Evolutionary conservation across 1,140 invertebrate genomes (phyloP).

Genomic region (Ephestia elutella): DNA sequence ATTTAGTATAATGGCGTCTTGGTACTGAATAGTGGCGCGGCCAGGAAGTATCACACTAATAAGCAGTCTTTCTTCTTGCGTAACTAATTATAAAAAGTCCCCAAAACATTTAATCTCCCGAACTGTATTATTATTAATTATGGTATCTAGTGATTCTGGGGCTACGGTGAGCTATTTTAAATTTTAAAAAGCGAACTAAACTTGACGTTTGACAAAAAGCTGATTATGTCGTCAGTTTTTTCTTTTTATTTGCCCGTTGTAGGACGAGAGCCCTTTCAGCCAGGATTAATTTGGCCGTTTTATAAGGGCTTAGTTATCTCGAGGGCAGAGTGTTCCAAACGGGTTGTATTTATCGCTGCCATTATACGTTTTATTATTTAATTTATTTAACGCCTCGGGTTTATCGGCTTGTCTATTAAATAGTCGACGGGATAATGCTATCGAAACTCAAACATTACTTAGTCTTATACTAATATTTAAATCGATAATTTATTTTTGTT

Average conservation of each 20-base stretch:
- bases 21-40: no score
- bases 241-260: constrained; percentile 35
- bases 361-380: constrained; percentile 74
- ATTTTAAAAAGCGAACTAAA: constrained; percentile 62
- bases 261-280: constrained; percentile 56
- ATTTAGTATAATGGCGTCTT: no score
- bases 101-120: not conserved
- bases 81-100: not conserved
- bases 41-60: no score
- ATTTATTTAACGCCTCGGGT: constrained; percentile 69
- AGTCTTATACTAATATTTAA: constrained; percentile 37
- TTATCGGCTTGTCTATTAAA: constrained; percentile 71
- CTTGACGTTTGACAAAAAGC: constrained; percentile 73
- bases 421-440: constrained; percentile 60
- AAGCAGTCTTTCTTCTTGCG: not conserved
- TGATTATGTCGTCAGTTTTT: constrained; percentile 72
- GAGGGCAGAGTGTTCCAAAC: constrained; percentile 50
- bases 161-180: constrained; percentile 57
- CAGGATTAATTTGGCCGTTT: constrained; percentile 71
- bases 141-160: constrained; percentile 19
- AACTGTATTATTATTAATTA: constrained; percentile 32
- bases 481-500: constrained; percentile 40
- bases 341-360: constrained; percentile 69
- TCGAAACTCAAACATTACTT: constrained; percentile 62
- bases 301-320: constrained; percentile 71